Conservation (phyloP, 2,888 invertebrate genomes). For the Melitaea athalia region DNA sequence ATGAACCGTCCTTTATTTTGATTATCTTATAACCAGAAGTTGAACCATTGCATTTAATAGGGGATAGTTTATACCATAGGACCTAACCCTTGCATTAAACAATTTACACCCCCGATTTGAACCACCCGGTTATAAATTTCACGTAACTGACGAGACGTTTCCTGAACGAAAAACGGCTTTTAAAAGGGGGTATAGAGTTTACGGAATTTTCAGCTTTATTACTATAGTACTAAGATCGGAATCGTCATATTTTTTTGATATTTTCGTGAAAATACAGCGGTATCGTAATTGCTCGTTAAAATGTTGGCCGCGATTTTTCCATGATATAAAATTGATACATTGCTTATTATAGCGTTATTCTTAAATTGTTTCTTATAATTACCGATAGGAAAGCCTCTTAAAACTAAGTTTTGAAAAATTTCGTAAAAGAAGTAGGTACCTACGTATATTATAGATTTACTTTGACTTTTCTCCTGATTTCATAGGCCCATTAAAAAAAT, state of each 20-base stretch:
- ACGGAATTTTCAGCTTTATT: slow-evolving; percentile 32
- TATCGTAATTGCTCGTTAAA: slow-evolving; percentile 46
- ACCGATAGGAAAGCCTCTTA: background rate
- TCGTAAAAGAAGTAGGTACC: background rate
- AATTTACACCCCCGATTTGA: slow-evolving; percentile 65
- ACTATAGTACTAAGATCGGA: slow-evolving; percentile 23
- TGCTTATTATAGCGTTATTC: slow-evolving; percentile 14
- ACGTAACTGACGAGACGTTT: slow-evolving; percentile 74
- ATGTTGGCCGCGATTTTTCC: slow-evolving; percentile 36
- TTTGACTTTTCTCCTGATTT: background rate
- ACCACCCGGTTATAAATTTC: slow-evolving; percentile 64
- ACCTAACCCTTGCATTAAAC: slow-evolving; percentile 61
- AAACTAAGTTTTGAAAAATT: too few species aligned
- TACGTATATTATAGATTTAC: background rate
- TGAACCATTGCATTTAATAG: slow-evolving; percentile 30
- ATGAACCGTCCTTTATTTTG: too few species aligned
- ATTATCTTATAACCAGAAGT: slow-evolving; percentile 11
- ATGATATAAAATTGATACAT: slow-evolving; percentile 33
- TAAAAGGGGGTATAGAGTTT: slow-evolving; percentile 55
- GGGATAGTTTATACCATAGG: slow-evolving; percentile 40
- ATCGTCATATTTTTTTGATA: slow-evolving; percentile 19
- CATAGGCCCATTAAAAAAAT: too few species aligned
- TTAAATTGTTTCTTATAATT: background rate
- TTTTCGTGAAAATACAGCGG: slow-evolving; percentile 40
- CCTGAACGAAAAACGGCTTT: slow-evolving; percentile 67